Evolutionary conservation across 2,797 vertebrate species (phyloP).

Genomic region (Tolypeutes matacus): DNA sequence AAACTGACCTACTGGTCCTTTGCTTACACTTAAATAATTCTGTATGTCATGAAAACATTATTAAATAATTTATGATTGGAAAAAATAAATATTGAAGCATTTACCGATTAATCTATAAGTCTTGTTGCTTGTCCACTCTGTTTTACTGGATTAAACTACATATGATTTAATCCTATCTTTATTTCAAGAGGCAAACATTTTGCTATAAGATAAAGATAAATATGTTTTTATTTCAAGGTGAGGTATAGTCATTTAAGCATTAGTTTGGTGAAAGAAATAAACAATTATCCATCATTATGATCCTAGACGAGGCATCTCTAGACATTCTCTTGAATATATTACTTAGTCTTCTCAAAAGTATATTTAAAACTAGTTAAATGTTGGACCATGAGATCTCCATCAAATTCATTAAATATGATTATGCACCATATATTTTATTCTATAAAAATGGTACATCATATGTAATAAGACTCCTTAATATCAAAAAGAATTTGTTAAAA

Average conservation of each 20-base stretch:
- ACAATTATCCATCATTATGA: background rate
- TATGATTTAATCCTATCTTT: background rate
- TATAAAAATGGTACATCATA: background rate
- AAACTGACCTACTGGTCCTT: background rate
- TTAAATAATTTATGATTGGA: background rate
- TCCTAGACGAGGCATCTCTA: background rate
- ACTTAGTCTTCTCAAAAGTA: background rate
- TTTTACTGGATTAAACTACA: slow-evolving; percentile 1
- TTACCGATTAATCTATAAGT: background rate
- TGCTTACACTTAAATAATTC: background rate
- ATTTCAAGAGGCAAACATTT: background rate
- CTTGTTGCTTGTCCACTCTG: background rate
- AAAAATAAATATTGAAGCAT: background rate
- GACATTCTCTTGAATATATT: background rate
- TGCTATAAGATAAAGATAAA: background rate
- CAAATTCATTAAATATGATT: background rate
- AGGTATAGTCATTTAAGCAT: background rate
- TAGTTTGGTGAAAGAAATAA: background rate
- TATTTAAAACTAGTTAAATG: background rate
- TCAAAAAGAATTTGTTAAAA: background rate
- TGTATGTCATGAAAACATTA: background rate
- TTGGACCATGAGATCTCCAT: background rate
- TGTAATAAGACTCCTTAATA: background rate
- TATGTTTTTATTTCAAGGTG: background rate
- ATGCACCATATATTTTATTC: background rate